These are phyloP conservation scores for Thera britannica DNA, from an alignment of 2,888 invertebrate species.

Conservation along the genomic window DNA sequence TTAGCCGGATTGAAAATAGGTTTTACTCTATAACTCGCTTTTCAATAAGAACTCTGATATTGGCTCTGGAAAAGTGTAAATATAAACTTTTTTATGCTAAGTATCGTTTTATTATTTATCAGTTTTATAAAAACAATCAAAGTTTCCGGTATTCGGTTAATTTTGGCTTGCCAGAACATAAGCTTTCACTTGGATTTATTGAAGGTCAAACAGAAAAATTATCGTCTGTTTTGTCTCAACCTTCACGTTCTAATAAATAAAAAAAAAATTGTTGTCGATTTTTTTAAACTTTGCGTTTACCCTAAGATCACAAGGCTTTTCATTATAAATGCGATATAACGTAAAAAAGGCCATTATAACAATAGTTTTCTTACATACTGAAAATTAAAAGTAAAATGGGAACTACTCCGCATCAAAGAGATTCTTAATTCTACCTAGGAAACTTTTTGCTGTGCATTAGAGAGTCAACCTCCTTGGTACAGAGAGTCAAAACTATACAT, in stretches of 20 bases:
- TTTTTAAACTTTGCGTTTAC: too few species aligned
- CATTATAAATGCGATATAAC: too few species aligned
- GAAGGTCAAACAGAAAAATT: background rate
- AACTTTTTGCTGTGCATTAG: too few species aligned
- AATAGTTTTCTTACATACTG: too few species aligned
- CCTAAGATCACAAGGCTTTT: too few species aligned
- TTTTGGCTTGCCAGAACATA: background rate
- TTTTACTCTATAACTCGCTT: constrained; percentile 17
- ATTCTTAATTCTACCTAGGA: too few species aligned
- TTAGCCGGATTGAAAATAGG: constrained; percentile 20
- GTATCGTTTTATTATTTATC: background rate
- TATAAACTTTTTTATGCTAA: background rate
- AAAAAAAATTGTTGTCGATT: too few species aligned
- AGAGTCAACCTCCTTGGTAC: too few species aligned
- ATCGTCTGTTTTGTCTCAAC: background rate
- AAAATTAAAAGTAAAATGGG: too few species aligned
- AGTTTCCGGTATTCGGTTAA: background rate
- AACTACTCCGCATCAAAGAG: too few species aligned
- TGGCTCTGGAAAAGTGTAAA: constrained; percentile 6
- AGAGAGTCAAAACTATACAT: too few species aligned
- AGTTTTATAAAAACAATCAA: background rate
- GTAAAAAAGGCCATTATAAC: too few species aligned
- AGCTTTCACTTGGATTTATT: background rate
- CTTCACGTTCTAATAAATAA: background rate
- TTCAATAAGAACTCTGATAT: constrained; percentile 12